These are phyloP conservation scores for Phylloscopus trochiloides DNA, from an alignment of 2,113 vertebrate species.

Conservation along the genomic window DNA sequence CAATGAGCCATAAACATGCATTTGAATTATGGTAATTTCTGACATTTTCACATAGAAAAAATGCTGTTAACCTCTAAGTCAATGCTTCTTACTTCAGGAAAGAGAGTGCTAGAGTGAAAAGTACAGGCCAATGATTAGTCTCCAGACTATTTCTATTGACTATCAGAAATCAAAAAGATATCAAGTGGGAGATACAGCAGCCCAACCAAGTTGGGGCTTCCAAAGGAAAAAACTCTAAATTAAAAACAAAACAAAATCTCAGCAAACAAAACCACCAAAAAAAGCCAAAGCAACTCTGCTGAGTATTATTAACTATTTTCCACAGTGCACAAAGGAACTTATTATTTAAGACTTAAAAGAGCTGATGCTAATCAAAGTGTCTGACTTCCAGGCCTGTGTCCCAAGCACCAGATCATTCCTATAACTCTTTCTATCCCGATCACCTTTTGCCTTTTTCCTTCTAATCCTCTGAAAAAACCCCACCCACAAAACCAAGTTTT, in stretches of 20 bases:
- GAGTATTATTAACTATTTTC: background rate
- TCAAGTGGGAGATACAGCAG: background rate
- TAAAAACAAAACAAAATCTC: background rate
- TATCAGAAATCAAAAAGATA: background rate
- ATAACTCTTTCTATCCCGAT: background rate
- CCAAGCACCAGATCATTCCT: background rate
- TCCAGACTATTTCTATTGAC: background rate
- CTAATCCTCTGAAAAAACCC: background rate
- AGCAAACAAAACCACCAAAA: background rate
- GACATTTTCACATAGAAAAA: background rate
- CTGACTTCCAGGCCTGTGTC: background rate
- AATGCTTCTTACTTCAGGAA: background rate
- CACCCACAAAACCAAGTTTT: accelerated
- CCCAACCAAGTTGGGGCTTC: background rate
- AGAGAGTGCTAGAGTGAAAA: background rate
- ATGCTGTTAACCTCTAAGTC: background rate
- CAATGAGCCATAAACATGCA: accelerated
- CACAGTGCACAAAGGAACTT: accelerated
- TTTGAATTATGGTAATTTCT: background rate
- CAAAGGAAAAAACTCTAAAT: background rate
- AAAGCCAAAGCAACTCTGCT: background rate
- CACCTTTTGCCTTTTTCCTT: background rate
- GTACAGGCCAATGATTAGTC: background rate
- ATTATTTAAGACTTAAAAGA: background rate
- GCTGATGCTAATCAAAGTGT: background rate